Base-by-base conservation (phyloP, 2,888 invertebrate genomes). In the Linnaemya vulpina region DNA sequence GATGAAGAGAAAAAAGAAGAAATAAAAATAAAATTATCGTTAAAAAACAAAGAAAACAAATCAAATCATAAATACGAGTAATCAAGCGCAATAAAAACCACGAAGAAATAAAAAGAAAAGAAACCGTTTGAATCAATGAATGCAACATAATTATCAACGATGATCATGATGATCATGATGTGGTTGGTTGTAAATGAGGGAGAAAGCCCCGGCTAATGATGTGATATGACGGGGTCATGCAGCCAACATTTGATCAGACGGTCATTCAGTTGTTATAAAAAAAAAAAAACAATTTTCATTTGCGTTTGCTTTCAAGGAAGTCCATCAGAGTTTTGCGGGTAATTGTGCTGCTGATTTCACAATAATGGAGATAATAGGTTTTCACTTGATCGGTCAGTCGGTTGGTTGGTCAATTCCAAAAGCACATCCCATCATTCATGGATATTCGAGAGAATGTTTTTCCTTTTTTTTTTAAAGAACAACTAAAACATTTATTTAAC, bases 141-240 rank as follows among this genome's bases (percentile, higher is more conserved):
- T 67, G 51, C 60, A 74, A 74, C 60, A 58, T 40, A 67, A 67
- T 67, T 51, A 80, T 67, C 40, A 65, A 17, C 13, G 67, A 53
- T n/a, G n/a, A n/a, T n/a, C 35, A 53, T 62, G 20, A 62, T 68
- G 43, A 9, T 30, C 15, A 43, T 20, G 20, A 74, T 67, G 38
- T 78, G 22, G 58, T 75, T 70, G 70, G 63, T 70, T 17, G 49
- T 10, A 49, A 17, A 40, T 35, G 67, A 40, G 22, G 67, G 76
- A 71, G 82, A 83, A 83, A 83, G 76, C 76, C 76, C n/a, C 38
- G 58, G 53, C 70, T 71, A 82, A 83, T 73, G 82, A 83, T 77
- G 82, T 71, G 82, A 60, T 83, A 82, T 82, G 68, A 3, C 10
- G 46, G 62, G 55, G 73, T 74, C 73, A 74, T 51, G 51, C 49